Conservation (phyloP, 2,888 invertebrate genomes). For the Gnatocerus cornutus region DNA sequence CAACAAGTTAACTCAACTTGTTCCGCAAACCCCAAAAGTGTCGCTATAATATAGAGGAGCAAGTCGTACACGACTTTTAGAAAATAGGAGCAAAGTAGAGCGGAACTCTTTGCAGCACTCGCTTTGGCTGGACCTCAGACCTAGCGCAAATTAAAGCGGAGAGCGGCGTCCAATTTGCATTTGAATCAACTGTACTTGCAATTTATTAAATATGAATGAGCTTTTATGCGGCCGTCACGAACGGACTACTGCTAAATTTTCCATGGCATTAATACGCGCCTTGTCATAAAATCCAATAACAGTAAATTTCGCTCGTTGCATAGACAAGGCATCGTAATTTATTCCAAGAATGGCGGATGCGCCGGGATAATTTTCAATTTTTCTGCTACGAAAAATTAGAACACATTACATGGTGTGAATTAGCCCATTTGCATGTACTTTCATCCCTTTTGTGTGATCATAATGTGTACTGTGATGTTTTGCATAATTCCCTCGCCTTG, state of each 20-base stretch:
- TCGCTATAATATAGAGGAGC: neutral
- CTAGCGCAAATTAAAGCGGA: constrained; percentile 6
- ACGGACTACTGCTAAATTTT: constrained; percentile 1
- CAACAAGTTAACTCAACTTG: neutral
- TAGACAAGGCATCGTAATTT: neutral
- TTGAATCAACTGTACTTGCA: constrained; percentile 18
- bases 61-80: no score
- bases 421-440: no score
- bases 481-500: no score
- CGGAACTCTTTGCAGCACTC: neutral
- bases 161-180: constrained; percentile 17
- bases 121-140: constrained; percentile 6
- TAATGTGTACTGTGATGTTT: no score
- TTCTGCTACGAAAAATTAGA: no score
- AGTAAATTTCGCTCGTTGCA: constrained; percentile 1
- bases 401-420: no score
- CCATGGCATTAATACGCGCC: constrained; percentile 2
- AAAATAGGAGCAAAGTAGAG: no score
- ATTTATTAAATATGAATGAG: constrained; percentile 16
- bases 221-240: neutral
- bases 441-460: no score
- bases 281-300: constrained; percentile 7
- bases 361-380: no score
- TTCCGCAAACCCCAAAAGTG: neutral
- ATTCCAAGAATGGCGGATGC: neutral